Evolutionary conservation across 2,888 invertebrate species (phyloP), one percentile per base, ranked within the genome.

Genomic region (Chironomus riparius): DNA sequence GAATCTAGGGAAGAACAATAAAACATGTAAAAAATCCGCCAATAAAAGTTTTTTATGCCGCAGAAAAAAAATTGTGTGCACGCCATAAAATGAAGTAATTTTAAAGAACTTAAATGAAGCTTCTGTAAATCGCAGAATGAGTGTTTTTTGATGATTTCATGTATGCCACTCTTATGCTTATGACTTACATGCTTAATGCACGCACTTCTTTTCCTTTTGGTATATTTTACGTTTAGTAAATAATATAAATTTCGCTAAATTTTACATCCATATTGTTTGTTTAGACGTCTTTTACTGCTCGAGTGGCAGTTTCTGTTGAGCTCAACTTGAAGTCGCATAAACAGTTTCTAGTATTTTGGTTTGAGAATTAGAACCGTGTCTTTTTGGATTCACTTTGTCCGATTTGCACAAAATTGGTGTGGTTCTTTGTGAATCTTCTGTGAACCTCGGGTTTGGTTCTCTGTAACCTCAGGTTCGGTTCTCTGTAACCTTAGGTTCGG

Each of bases 61-160:
- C 56, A 38, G 10, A 38, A 38, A 38, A 38, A 38, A 38, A 28
- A 15, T 50, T 56, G 56, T 56, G 56, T 38, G 15, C 69, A 47
- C 47, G 22, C 12, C 22, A 56, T 24, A 70, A 56, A 70, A 50
- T 70, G 24, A 24, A 70, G 70, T 24, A 70, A 70, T 70, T 70
- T 70, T 70, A 70, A 50, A 70, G 70, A 50, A 56, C 56, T 56
- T 56, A 56, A 56, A 56, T 15, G 56, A 56, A 56, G 15, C 56
- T 56, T 56, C 18, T 56, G 38, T 13, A 24, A 69, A 38, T 18
- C 38, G 15, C 15, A n/a, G 38, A 12, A 15, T 70, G 18, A 70
- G 47, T 48, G 70, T 70, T 47, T 70, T 24, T 47, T 22, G 70
- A 70, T 70, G 15, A 70, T 70, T 70, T 70, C 56, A 24, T 70